Evolutionary conservation across 2,113 vertebrate genomes (phyloP).

Genomic region (Siniperca chuatsi): DNA sequence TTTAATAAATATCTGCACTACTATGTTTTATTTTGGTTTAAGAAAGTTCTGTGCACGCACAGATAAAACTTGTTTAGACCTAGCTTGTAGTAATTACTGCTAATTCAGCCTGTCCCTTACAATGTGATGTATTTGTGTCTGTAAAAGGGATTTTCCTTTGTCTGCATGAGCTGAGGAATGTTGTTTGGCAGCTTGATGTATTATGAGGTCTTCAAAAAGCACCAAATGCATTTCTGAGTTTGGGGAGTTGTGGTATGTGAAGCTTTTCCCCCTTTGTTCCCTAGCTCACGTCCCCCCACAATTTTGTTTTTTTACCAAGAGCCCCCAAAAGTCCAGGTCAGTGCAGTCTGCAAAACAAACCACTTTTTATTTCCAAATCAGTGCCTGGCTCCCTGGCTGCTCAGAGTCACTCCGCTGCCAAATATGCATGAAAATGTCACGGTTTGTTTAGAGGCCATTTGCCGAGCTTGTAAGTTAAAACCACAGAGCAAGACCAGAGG

Average conservation of each 20-base stretch:
- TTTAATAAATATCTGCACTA: neutral
- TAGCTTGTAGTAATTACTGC: conserved; percentile 12
- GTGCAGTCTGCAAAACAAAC: conserved; percentile 48
- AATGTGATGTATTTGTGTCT: conserved; percentile 47
- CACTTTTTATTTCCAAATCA: conserved; percentile 17
- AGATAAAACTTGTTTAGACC: conserved; percentile 31
- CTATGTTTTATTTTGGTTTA: neutral
- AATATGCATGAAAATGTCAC: conserved; percentile 78
- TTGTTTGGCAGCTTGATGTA: conserved; percentile 69
- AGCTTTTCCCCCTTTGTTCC: conserved; percentile 9
- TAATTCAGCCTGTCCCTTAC: conserved; percentile 19
- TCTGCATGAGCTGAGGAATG: conserved; percentile 67
- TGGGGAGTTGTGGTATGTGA: conserved; percentile 73
- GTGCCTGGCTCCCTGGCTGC: conserved; percentile 45
- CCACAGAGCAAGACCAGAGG: conserved; percentile 48
- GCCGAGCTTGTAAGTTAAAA: conserved; percentile 64
- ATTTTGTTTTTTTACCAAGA: neutral
- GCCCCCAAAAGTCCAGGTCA: conserved; percentile 48
- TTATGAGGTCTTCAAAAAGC: conserved; percentile 67
- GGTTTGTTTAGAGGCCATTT: conserved; percentile 74
- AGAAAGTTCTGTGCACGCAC: neutral
- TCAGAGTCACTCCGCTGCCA: conserved; percentile 64
- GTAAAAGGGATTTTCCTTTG: conserved; percentile 69
- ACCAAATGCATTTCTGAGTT: conserved; percentile 71
- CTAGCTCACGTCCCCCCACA: conserved; percentile 26